phyloP scores from a whole-genome alignment of 2,113 vertebrate genomes.

The Isichthys henryi region DNA sequence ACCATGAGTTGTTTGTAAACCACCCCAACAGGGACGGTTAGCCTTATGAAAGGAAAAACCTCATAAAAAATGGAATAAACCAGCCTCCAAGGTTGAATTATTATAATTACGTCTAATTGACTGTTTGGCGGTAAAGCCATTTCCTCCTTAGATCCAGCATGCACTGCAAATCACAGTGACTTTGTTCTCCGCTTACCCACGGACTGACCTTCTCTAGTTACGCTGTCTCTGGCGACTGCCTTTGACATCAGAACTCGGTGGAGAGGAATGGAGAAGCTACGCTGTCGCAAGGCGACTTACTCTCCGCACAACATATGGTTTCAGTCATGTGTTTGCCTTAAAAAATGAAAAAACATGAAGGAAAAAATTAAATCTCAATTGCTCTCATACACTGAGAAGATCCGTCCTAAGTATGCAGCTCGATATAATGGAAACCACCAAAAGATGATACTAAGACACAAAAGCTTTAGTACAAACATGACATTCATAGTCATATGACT shows the following conservation, averaged over 20 bases:
- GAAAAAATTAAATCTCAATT: neutral
- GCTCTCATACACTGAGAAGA: conserved; percentile 7
- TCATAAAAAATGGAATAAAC: conserved; percentile 62
- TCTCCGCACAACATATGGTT: conserved; percentile 50
- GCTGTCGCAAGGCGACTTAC: conserved; percentile 51
- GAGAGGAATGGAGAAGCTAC: conserved; percentile 19
- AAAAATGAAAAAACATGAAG: conserved; percentile 4
- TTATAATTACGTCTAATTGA: conserved; percentile 62
- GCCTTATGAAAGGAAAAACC: conserved; percentile 51
- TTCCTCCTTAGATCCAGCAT: conserved; percentile 53
- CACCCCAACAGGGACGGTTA: conserved; percentile 14
- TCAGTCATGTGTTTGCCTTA: conserved; percentile 42
- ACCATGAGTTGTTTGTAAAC: conserved; percentile 25
- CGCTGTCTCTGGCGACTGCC: conserved; percentile 44
- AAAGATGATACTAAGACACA: neutral
- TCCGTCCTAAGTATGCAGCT: conserved; percentile 27
- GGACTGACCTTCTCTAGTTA: conserved; percentile 57
- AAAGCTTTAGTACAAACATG: neutral
- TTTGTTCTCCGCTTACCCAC: conserved; percentile 55
- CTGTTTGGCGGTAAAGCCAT: conserved; percentile 60
- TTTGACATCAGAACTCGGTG: conserved; percentile 43
- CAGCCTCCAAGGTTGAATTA: conserved; percentile 57
- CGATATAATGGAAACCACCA: neutral
- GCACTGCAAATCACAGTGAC: conserved; percentile 50
- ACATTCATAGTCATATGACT: neutral